phyloP scores from a whole-genome alignment of 2,888 invertebrate species.

The Caenorhabditis plicata region DNA sequence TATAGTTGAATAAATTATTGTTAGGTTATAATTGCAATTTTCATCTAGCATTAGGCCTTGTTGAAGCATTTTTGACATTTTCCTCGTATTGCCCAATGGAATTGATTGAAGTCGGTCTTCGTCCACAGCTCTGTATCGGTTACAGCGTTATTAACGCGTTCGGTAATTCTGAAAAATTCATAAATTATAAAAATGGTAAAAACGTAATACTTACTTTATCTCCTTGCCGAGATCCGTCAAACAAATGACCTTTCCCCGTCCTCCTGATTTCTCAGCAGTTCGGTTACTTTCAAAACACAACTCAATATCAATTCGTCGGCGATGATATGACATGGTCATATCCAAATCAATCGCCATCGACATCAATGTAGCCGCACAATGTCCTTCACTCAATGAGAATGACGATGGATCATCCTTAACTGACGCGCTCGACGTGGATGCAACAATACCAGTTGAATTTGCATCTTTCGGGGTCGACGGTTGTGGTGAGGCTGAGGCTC shows the following conservation, averaged over 20 bases:
- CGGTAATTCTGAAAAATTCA: constrained; percentile 52
- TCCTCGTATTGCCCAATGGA: constrained; percentile 58
- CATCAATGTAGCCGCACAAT: constrained; percentile 46
- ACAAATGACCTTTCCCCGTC: constrained; percentile 48
- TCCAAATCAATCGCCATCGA: constrained; percentile 57
- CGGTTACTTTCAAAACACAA: constrained; percentile 55
- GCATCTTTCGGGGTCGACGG: constrained; percentile 9
- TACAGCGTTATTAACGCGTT: constrained; percentile 46
- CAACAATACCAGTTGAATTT: too few species aligned
- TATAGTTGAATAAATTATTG: too few species aligned
- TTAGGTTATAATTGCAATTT: too few species aligned
- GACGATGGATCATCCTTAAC: constrained; percentile 20
- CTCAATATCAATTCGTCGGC: constrained; percentile 49
- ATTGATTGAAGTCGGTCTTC: constrained; percentile 55
- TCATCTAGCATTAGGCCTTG: constrained; percentile 6
- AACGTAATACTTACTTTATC: constrained; percentile 36
- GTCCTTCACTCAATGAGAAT: constrained; percentile 44
- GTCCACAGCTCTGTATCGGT: constrained; percentile 53
- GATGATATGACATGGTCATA: constrained; percentile 52
- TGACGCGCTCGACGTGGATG: constrained; percentile 9
- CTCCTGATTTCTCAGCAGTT: constrained; percentile 53
- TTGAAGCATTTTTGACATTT: constrained; percentile 48
- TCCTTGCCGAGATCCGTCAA: constrained; percentile 45
- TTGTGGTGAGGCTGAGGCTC: not conserved
- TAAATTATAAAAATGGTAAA: too few species aligned